Percentiles rank a stretch among this genome's conserved stretches.
Conservation (phyloP, 2,888 invertebrate genomes). For the Nemurella pictetii region DNA sequence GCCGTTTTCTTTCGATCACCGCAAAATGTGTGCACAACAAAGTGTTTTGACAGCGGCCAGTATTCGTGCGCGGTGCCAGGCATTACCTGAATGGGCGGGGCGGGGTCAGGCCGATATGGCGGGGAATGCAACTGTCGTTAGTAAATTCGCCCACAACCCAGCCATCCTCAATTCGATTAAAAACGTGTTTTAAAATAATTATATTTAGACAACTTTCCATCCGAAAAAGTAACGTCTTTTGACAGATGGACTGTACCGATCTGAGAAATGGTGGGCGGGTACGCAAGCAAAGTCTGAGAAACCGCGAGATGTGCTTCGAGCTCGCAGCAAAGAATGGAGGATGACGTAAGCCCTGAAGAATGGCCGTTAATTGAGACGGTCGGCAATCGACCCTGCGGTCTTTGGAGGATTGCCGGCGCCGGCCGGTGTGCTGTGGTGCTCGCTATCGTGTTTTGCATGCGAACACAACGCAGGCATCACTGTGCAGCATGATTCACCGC, state of each 20-base stretch:
- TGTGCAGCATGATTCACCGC: constrained; percentile 19
- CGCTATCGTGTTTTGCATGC: neutral
- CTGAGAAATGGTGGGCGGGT: too few species aligned
- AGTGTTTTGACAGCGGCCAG: neutral
- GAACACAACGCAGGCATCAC: too few species aligned
- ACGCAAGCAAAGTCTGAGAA: too few species aligned
- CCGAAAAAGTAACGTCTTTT: too few species aligned
- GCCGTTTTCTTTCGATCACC: neutral
- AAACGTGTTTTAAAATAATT: neutral
- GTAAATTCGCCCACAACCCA: neutral
- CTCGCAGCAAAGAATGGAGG: neutral
- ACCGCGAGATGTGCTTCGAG: too few species aligned
- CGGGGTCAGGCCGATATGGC: constrained; percentile 20
- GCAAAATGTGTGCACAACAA: neutral
- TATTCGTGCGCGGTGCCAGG: constrained; percentile 16
- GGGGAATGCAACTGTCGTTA: neutral
- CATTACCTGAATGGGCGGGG: constrained; percentile 20
- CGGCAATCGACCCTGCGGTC: constrained; percentile 10
- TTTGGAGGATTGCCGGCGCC: neutral
- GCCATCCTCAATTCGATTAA: neutral
- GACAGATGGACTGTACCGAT: too few species aligned
- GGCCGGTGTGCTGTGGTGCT: neutral
- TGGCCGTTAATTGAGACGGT: neutral
- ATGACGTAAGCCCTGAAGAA: constrained; percentile 8
- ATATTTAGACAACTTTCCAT: too few species aligned